Evolutionary conservation across 2,888 invertebrate genomes (phyloP), one percentile per base, ranked within the genome.

Genomic region (Cantharis rufa): DNA sequence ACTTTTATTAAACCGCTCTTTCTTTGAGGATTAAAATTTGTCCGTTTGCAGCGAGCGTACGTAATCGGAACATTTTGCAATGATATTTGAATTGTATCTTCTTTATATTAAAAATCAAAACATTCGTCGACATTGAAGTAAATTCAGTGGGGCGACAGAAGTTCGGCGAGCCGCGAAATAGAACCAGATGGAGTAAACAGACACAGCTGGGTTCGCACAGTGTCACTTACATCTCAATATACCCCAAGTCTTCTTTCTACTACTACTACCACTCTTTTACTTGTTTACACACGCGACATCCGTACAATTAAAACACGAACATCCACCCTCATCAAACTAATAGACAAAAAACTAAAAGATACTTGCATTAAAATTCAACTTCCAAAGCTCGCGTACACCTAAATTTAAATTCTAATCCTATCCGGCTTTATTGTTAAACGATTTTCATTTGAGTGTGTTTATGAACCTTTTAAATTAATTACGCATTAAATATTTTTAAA

Each of bases 141-240:
- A 81, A 80, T 81, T 66, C 82, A 82, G 82, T 81, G 82, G 82
- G 81, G 78, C 80, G 81, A 80, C 80, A 82, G 82, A 82, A 48
- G 48, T 78, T 80, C 86, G 86, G 82, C 85, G 84, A 86, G 84
- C 86, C 86, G 86, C 86, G 86, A 87, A 87, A 86, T 86, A 83
- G 84, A 83, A 86, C 86, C 87, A 87, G 86, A 87, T 87, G 86
- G 85, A 86, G 86, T 85, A 87, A 87, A 87, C 86, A 85, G 84
- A 83, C 84, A 83, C 86, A 86, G 86, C 85, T 87, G 87, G 84
- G 84, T 77, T 80, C 81, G 81, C 79, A 81, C 79, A 85, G 86
- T 86, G 86, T 87, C 86, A 85, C 86, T 87, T 86, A 86, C 86
- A 85, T 85, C 84, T 85, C 86, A 85, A 86, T 48, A 48, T 85